A percentile compares a stretch with the other conserved stretches of the same genome.
Conservation (phyloP, 2,113 vertebrate species). For the Capricornis sumatraensis region DNA sequence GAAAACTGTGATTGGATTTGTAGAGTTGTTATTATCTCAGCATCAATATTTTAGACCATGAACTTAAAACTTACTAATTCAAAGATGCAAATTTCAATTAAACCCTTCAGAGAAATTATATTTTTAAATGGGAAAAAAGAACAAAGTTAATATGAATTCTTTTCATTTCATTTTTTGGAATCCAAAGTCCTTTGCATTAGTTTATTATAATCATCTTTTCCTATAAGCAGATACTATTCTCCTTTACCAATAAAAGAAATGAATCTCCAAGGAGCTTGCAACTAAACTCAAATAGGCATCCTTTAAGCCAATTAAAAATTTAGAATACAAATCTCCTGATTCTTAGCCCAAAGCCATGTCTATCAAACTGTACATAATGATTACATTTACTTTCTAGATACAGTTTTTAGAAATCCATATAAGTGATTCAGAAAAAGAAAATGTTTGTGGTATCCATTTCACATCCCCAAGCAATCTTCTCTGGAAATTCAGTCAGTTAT, state of each 20-base stretch:
- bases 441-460: background rate
- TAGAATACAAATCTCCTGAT: background rate
- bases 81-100: slow-evolving; percentile 20
- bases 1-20: background rate
- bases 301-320: slow-evolving; percentile 16
- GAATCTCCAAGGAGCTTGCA: background rate
- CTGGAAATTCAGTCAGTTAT: background rate
- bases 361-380: background rate
- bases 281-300: background rate
- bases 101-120: slow-evolving; percentile 7
- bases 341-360: background rate
- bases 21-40: background rate
- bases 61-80: slow-evolving; percentile 9
- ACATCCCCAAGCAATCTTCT: background rate
- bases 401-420: background rate
- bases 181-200: slow-evolving; percentile 1
- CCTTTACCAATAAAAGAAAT: slow-evolving; percentile 10
- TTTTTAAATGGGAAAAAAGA: background rate
- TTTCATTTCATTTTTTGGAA: slow-evolving; percentile 9
- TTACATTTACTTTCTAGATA: background rate
- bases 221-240: background rate
- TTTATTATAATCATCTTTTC: slow-evolving; percentile 18
- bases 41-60: background rate
- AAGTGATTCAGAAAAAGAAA: background rate
- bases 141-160: background rate